Evolutionary conservation across 1,140 invertebrate species (phyloP).

Genomic region (Drosophila sulfurigaster): DNA sequence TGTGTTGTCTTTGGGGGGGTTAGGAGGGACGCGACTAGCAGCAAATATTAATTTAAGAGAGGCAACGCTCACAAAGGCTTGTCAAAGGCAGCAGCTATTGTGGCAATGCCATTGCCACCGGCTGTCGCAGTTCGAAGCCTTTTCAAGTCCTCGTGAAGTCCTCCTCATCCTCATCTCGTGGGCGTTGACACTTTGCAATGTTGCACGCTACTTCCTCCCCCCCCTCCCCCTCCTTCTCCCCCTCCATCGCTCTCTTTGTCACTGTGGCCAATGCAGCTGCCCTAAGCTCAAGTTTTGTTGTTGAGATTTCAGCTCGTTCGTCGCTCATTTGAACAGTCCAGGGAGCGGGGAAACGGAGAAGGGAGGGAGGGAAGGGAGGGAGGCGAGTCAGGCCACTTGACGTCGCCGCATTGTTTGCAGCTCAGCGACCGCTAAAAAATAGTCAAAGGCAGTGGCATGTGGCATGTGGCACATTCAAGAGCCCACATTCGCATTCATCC

Average conservation of each 20-base stretch:
- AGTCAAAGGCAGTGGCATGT: slow-evolving; percentile 41
- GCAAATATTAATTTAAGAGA: not conserved
- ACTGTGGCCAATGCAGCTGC: slow-evolving; percentile 21
- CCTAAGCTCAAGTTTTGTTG: slow-evolving; percentile 32
- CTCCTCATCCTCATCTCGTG: slow-evolving; percentile 16
- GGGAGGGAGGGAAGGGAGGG: not conserved
- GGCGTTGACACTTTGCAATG: slow-evolving; percentile 34
- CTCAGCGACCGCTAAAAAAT: slow-evolving; percentile 48
- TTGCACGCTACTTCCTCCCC: not conserved
- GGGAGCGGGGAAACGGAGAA: too few relatives aligned
- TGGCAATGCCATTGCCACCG: not conserved
- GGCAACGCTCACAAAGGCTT: not conserved
- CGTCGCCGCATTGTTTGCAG: slow-evolving; percentile 52
- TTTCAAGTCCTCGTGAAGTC: slow-evolving; percentile 3
- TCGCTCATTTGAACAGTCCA: slow-evolving; percentile 6
- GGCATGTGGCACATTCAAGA: slow-evolving; percentile 31
- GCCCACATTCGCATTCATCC: slow-evolving; percentile 28
- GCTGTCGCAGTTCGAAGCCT: not conserved
- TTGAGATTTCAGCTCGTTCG: slow-evolving; percentile 17
- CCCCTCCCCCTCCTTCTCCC: not conserved
- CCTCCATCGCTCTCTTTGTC: too few relatives aligned
- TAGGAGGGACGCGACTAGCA: too few relatives aligned
- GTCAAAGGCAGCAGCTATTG: not conserved
- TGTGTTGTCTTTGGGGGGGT: not conserved
- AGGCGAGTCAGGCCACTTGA: slow-evolving; percentile 46